A percentile compares a stretch with the other conserved stretches of the same genome.
Evolutionary conservation across 2,113 vertebrate species (phyloP).

Genomic region (Orycteropus afer): DNA sequence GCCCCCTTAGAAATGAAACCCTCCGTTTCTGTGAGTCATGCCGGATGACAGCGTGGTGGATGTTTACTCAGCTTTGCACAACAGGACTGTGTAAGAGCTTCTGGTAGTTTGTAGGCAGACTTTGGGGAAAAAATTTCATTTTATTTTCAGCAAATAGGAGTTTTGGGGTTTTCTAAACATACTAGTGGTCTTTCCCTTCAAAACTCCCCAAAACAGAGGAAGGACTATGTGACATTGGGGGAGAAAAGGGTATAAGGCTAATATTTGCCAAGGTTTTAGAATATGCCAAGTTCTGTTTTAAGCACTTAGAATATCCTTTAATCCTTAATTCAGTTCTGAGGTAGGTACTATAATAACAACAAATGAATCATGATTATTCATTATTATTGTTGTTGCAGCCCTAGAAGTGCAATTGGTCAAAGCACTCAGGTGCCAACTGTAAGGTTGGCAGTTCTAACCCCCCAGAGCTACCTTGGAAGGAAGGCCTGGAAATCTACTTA

Average conservation of each 20-base stretch:
- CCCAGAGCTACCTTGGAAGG: neutral
- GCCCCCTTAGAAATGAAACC: neutral
- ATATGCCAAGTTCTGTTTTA: neutral
- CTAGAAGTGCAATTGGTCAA: neutral
- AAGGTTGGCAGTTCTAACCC: neutral
- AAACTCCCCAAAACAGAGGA: neutral
- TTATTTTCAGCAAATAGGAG: slow-evolving; percentile 38
- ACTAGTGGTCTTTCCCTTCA: slow-evolving; percentile 28
- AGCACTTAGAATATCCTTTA: slow-evolving; percentile 1
- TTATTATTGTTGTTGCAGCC: neutral
- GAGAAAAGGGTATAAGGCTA: neutral
- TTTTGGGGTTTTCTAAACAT: slow-evolving; percentile 25
- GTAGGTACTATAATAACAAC: neutral
- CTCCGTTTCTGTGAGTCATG: slow-evolving; percentile 39
- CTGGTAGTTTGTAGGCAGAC: neutral
- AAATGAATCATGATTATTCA: neutral
- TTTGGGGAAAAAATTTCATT: slow-evolving; percentile 3
- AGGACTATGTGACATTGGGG: neutral
- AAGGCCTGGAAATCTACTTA: neutral
- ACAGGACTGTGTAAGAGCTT: slow-evolving; percentile 8
- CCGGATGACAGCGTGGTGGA: neutral
- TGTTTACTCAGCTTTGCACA: slow-evolving; percentile 49
- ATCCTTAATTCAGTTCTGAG: neutral
- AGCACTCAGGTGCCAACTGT: neutral
- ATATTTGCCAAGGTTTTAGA: neutral